Percentiles rank a stretch among this genome's conserved stretches.
These are phyloP conservation scores for Phrixothrix hirtus DNA, from an alignment of 2,888 invertebrate genomes.

Conservation along the genomic window DNA sequence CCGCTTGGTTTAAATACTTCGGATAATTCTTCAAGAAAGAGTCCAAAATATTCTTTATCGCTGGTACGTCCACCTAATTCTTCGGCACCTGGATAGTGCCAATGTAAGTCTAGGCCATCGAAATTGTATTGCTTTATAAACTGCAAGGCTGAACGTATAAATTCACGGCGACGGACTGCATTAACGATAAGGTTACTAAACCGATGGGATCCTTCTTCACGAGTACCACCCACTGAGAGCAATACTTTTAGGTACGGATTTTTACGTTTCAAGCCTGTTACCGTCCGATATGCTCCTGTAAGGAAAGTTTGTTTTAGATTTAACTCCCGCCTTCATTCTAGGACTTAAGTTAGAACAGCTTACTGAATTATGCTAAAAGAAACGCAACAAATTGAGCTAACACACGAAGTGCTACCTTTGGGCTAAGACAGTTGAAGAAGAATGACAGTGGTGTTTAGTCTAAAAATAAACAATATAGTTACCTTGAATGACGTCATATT, in stretches of 20 bases:
- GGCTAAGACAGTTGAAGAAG: too few relatives aligned
- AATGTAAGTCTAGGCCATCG: slow-evolving; percentile 82
- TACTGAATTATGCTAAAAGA: too few relatives aligned
- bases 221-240: slow-evolving; percentile 73
- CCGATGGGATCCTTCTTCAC: slow-evolving; percentile 63
- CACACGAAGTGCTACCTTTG: too few relatives aligned
- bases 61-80: slow-evolving; percentile 54
- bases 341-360: too few relatives aligned
- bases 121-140: slow-evolving; percentile 72
- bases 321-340: too few relatives aligned
- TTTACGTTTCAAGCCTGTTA: slow-evolving; percentile 67
- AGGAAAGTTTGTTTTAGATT: too few relatives aligned
- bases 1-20: slow-evolving; percentile 62
- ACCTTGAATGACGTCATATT: slow-evolving; percentile 73
- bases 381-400: too few relatives aligned
- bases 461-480: slow-evolving; percentile 1
- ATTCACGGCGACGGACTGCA: slow-evolving; percentile 60
- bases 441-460: too few relatives aligned
- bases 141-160: slow-evolving; percentile 66
- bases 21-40: slow-evolving; percentile 63
- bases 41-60: slow-evolving; percentile 55
- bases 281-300: slow-evolving; percentile 72
- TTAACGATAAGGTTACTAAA: slow-evolving; percentile 67
- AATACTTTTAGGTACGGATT: slow-evolving; percentile 71
- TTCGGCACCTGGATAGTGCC: slow-evolving; percentile 70